Base-by-base conservation (phyloP, 1,140 invertebrate species). In the Drosophila seguyi region DNA sequence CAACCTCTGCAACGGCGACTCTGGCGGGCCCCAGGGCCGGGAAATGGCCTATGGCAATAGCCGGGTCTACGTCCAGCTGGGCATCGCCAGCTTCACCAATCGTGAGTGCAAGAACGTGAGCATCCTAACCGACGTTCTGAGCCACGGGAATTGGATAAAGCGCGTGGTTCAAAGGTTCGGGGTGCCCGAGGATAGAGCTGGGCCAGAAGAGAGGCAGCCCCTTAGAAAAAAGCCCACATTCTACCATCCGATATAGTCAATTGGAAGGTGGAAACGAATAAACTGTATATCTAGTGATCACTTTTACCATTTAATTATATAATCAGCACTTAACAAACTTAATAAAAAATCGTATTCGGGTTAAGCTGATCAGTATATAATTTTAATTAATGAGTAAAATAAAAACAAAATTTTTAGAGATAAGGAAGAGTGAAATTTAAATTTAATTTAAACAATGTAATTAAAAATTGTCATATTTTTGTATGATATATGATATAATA, bases 11-110 rank as follows among this genome's bases (percentile, higher is more conserved):
- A 22, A 31, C 3, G 50, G 62, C 2, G 67, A 71, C 34, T 31
- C 50, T 5, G 67, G 67, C 2, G 62, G 48, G 0, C 67, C 67
- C 0, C 47, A 55, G 4, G 50, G 50, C 3, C 14, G 22, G 8
- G 7, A 11, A 31, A 60, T 67, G 27, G 0, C 6, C 14, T 27
- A 34, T 42, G 34, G 11, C 5, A 5, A 10, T 2, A 18, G 14
- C 0, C 22, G 53, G 31, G 20, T 53, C 7, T 44, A 27, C 11
- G 50, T 71, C 10, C 67, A 71, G 25, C 11, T 71, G 25, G 67
- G 62, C 8, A 67, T 71, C 13, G 48, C 63, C 25, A 71, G 62
- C 8, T 22, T 38, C 34, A 41, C 34, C 25, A 63, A 27, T 11
- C 2, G 0, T 0, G 0, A 4, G 13, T 68, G 65, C 8, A 0